phyloP scores from a whole-genome alignment of 2,797 vertebrate species.

The Takifugu rubripes region DNA sequence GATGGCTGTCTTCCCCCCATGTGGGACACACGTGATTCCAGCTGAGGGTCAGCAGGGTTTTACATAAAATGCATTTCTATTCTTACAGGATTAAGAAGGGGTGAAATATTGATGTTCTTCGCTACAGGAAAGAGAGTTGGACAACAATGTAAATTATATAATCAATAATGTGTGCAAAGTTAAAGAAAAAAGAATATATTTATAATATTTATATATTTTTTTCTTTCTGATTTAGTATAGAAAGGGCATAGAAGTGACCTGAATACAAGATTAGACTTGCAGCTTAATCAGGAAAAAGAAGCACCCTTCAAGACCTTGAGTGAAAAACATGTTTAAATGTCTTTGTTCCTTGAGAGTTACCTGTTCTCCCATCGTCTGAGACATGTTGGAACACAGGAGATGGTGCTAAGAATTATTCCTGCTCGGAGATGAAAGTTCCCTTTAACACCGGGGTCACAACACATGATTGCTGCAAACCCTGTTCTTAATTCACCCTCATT shows the following conservation, averaged over 20 bases:
- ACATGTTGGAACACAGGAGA: neutral
- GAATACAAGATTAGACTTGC: neutral
- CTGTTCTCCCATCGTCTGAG: neutral
- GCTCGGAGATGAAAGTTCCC: neutral
- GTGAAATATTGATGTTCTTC: no score
- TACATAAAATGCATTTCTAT: no score
- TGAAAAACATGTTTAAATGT: neutral
- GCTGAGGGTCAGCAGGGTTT: no score
- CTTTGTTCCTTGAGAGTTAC: neutral
- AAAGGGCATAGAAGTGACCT: neutral
- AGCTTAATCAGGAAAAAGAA: slow-evolving; percentile 2
- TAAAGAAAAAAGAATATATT: neutral
- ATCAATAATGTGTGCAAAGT: neutral
- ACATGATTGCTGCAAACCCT: no score
- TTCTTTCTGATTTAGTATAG: neutral
- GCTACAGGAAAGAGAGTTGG: neutral
- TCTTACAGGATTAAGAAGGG: no score
- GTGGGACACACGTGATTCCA: no score
- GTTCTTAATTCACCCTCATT: no score
- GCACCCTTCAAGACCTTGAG: neutral
- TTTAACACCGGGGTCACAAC: no score
- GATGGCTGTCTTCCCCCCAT: no score
- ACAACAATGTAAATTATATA: neutral
- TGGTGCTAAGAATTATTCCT: neutral
- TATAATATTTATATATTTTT: no score